Base-by-base conservation (phyloP, 23 tunicate species). In the Trididemnum miniatum region DNA sequence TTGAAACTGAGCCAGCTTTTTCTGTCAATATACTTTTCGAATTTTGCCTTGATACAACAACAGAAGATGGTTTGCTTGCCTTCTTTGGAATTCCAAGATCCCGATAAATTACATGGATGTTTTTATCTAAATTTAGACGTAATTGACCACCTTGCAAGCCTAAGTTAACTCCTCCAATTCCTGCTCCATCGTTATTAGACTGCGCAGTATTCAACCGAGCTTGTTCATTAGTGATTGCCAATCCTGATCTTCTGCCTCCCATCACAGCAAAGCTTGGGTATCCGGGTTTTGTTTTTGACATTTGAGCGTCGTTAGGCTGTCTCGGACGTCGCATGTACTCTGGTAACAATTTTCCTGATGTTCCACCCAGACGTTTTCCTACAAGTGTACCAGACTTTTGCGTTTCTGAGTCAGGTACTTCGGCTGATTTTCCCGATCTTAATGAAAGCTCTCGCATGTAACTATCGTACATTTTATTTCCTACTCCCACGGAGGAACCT, bases 381-480 rank as follows among this genome's bases (percentile, higher is more conserved):
- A 79, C 40, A 20, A 71, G 59, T 23, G 49, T 59, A 0, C 72
- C 86, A 27, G 36, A 35, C 22, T 74, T 82, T 32, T 63, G 51
- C 25, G 38, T 38, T 38, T 23, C 79, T 15, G 5, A 12, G 3
- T 73, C 59, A 59, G 59, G 30, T 27, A 37, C 79, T 5, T n/a
- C 59, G 28, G 29, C 9, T 3, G 57, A 2, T 40, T 27, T 40
- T 0, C 65, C 96, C 15, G 51, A 62, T 35, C 87, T 80, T 27
- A 81, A 82, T 1, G 85, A 38, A 1, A 89, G 84, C 80, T 89
- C 95, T 24, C 80, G 85, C 95, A 89, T 89, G 88, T 89, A 89
- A 49, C 95, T 89, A 84, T 89, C 95, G 54, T 35, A 83, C 82
- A 89, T 79, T 50, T 89, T 89, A 37, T 80, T 83, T 18, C 95